Conservation (phyloP, 2,888 invertebrate genomes). For the Dasypolia templi region DNA sequence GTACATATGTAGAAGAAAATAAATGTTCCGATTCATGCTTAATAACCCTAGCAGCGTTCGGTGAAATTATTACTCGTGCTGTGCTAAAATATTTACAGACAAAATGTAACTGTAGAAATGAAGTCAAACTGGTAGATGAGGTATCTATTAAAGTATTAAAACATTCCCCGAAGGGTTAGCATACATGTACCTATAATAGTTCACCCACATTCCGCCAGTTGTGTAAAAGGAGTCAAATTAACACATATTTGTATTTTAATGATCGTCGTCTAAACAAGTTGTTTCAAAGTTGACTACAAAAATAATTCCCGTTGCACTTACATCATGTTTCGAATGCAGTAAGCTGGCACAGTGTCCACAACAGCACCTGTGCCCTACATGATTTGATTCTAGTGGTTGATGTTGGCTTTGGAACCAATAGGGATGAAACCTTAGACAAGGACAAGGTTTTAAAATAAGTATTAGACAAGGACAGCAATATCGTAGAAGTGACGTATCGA, state of each 20-base stretch:
- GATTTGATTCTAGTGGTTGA: constrained; percentile 31
- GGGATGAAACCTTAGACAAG: no score
- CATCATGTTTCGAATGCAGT: background rate
- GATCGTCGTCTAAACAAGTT: background rate
- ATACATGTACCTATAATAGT: background rate
- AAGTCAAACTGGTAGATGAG: no score
- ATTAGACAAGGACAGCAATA: no score
- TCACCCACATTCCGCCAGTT: background rate
- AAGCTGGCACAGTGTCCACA: constrained; percentile 30
- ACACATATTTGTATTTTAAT: background rate
- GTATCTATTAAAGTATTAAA: no score
- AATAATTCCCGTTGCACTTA: constrained; percentile 1
- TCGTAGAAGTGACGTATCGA: no score
- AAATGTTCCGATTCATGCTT: no score
- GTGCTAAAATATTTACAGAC: background rate
- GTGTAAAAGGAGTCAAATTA: background rate
- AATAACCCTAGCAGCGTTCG: background rate
- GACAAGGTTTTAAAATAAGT: no score
- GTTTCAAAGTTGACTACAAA: no score
- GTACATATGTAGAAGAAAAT: background rate
- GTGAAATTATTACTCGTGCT: no score
- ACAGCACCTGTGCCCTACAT: constrained; percentile 22
- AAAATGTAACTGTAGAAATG: background rate
- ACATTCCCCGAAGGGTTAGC: background rate
- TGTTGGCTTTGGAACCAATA: constrained; percentile 28